Conservation (phyloP, 2,113 vertebrate species). For the Panthera tigris region DNA sequence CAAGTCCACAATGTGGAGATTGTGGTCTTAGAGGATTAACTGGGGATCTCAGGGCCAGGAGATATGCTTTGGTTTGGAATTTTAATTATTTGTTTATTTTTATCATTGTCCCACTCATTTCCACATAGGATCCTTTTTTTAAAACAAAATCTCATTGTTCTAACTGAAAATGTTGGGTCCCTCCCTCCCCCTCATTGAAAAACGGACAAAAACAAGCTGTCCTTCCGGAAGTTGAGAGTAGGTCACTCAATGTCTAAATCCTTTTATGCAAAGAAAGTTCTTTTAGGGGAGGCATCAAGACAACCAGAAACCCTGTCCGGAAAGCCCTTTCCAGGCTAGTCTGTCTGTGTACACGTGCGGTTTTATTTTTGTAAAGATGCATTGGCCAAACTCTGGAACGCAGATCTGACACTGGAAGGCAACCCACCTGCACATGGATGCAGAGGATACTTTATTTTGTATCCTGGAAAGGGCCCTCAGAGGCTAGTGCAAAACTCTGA, state of each 20-base stretch:
- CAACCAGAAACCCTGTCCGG: slow-evolving; percentile 17
- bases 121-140: slow-evolving; percentile 74
- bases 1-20: slow-evolving; percentile 92
- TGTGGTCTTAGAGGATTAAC: slow-evolving; percentile 90
- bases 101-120: slow-evolving; percentile 81
- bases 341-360: slow-evolving; percentile 24
- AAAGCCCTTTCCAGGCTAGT: slow-evolving; percentile 29
- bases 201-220: slow-evolving; percentile 75
- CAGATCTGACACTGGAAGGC: slow-evolving; percentile 67
- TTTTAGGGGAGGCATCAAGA: slow-evolving; percentile 41
- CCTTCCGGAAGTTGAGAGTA: slow-evolving; percentile 60
- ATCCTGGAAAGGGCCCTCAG: slow-evolving; percentile 67
- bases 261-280: slow-evolving; percentile 44
- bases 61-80: slow-evolving; percentile 76
- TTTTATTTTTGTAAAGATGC: slow-evolving; percentile 65
- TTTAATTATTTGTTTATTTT: slow-evolving; percentile 82
- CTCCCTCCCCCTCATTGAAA: slow-evolving; percentile 64
- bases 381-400: slow-evolving; percentile 61
- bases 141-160: slow-evolving; percentile 74
- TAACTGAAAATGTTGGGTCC: slow-evolving; percentile 73
- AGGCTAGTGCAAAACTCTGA: slow-evolving; percentile 63
- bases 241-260: slow-evolving; percentile 46
- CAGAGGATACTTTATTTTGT: slow-evolving; percentile 74
- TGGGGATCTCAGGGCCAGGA: slow-evolving; percentile 58
- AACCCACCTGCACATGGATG: slow-evolving; percentile 50